Evolutionary conservation across 92 coral and sea anemone genomes (phyloP), one percentile per base, ranked within the genome.

Genomic region (Actinernus sp.): DNA sequence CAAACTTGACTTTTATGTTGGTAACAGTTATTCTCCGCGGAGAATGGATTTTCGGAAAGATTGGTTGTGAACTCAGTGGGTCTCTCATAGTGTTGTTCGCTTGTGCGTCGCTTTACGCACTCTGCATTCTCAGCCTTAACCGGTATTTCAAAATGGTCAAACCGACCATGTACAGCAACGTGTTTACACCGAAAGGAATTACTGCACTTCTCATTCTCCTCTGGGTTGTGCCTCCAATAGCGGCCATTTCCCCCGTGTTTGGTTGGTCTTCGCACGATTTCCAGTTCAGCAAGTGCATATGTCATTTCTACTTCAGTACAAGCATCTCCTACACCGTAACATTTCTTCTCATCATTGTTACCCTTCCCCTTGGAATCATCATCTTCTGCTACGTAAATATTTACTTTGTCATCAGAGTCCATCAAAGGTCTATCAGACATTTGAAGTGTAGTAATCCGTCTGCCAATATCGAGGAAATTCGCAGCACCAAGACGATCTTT

Each of bases 201-300:
- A 50, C 56, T 18, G 46, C 41, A 28, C 45, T 78, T 2, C 51
- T 84, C 45, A 71, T 58, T 1, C 21, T 71, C 30, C 82, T 86
- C 11, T 84, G 91, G 91, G 14, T 78, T 17, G 41, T 76, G 17
- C 85, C 91, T 5, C 39, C 74, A 34, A 47, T 84, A 61, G 37
- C 78, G 56, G 63, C 91, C 21, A 44, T 85, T 17, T 86, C 86
- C 24, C 91, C 91, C 9, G 65, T 71, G 45, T 44, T 85, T 19
- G 86, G 91, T 10, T 85, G 91, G 91, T 85, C 91, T 46, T 78
- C 71, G 49, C 81, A 85, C 34, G 77, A 71, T 38, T 85, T 59
- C 57, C 86, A 85, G 31, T 68, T 85, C 46, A 67, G 85, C 25
- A 85, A 85, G 31, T 78, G 91, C 53, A 59, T 77, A 22, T 85